Base-by-base conservation (phyloP, 2,113 vertebrate species). In the Poeciliopsis retropinna region DNA sequence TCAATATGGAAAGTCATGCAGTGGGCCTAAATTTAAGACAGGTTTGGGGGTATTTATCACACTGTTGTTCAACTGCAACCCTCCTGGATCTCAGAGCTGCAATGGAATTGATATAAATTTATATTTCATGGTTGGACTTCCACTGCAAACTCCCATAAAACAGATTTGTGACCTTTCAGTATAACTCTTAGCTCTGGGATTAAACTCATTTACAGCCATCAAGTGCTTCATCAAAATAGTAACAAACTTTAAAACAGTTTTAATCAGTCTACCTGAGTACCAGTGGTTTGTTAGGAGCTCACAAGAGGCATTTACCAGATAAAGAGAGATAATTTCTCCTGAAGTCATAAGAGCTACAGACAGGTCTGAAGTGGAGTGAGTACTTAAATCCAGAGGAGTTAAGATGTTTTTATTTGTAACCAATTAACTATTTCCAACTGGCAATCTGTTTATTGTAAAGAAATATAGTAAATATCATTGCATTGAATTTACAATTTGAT, bases 1-100 rank as follows among this genome's bases (percentile, higher is more conserved):
- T 89, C 89, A 70, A 89, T 90, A 82, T 75, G 70, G 72, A 87
- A 76, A 84, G 73, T 77, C 66, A 41, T 75, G 79, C 70, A 64
- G 84, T 67, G 34, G 54, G 79, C 61, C 63, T 82, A 74, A 67
- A 69, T 75, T 73, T 71, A 39, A 64, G 78, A 62, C 71, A 57
- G 64, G 66, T 67, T 74, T 7, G 1, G 66, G 37, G 68, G 77
- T 86, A 87, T 88, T 87, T 73, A 88, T 88, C 67, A 81, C 80
- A 76, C 64, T 54, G 73, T 47, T 70, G 64, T 25, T 60, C 8
- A 17, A 69, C 57, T 67, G 64, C 65, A 83, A 51, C 17, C 25
- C 60, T 71, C 73, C 60, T 30, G 44, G 68, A 77, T 62, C 72
- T 60, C 67, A 82, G 60, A 72, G 76, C 66, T 79, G 72, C 82